Evolutionary conservation across 2,888 invertebrate genomes (phyloP).

Genomic region (Abrostola tripartita): DNA sequence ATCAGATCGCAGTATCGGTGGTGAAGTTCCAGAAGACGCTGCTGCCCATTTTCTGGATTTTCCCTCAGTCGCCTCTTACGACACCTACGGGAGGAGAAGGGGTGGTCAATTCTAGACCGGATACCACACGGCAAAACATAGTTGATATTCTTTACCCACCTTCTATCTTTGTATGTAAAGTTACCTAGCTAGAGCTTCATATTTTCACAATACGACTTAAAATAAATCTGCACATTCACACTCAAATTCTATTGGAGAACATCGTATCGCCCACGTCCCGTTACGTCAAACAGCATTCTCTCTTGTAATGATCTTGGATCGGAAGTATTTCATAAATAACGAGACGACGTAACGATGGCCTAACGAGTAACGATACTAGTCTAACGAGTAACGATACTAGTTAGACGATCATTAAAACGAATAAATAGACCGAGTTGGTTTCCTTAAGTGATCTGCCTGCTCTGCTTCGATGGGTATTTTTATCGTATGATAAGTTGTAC

Average conservation of each 20-base stretch:
- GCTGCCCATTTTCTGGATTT: too few relatives aligned
- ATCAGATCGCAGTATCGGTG: too few relatives aligned
- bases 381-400: constrained; percentile 28
- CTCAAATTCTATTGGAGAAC: background rate
- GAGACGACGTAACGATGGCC: constrained; percentile 60
- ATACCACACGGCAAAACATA: too few relatives aligned
- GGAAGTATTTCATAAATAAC: constrained; percentile 68
- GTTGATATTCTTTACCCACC: too few relatives aligned
- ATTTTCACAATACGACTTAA: too few relatives aligned
- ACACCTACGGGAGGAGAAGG: too few relatives aligned
- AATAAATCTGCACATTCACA: background rate
- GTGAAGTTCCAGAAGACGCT: too few relatives aligned
- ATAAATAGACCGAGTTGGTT: constrained; percentile 40
- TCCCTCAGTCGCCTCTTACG: too few relatives aligned
- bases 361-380: constrained; percentile 29
- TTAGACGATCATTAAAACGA: constrained; percentile 47
- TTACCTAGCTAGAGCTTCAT: too few relatives aligned
- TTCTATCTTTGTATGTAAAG: too few relatives aligned
- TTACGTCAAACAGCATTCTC: constrained; percentile 11
- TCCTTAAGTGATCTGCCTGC: constrained; percentile 21
- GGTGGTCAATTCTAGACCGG: too few relatives aligned
- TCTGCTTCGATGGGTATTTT: background rate
- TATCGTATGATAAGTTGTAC: background rate
- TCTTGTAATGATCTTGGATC: constrained; percentile 41
- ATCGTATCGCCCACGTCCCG: constrained; percentile 43